phyloP scores from a whole-genome alignment of 2,797 vertebrate genomes.

The Geotrypetes seraphini region DNA sequence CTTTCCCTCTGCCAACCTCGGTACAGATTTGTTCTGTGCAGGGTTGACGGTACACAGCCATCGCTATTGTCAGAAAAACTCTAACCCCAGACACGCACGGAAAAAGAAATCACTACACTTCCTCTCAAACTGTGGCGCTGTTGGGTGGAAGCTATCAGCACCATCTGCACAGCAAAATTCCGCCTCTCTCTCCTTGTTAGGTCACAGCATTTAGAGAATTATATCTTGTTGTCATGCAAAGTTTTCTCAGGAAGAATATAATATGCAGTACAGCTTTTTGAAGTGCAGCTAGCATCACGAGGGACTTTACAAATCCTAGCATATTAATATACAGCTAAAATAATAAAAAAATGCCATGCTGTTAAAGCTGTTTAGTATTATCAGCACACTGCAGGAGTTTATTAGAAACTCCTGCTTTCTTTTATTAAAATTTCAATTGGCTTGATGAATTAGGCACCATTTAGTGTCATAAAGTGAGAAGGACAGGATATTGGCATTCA shows the following conservation, averaged over 20 bases:
- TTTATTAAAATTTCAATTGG: constrained; percentile 79
- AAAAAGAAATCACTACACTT: constrained; percentile 21
- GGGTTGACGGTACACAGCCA: not conserved
- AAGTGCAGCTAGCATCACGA: constrained; percentile 61
- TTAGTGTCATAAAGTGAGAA: constrained; percentile 72
- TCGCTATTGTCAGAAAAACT: constrained; percentile 17
- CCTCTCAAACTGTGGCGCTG: constrained; percentile 16
- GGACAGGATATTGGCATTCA: constrained; percentile 71
- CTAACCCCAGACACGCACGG: not conserved
- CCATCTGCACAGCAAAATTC: not conserved
- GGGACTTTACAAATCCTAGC: constrained; percentile 75
- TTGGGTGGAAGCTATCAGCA: constrained; percentile 3
- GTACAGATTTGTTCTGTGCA: no score
- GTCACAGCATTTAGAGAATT: constrained; percentile 21
- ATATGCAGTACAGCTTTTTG: constrained; percentile 42
- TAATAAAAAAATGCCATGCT: constrained; percentile 74
- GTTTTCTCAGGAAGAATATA: constrained; percentile 48
- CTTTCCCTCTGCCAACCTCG: no score
- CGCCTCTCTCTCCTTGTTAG: not conserved
- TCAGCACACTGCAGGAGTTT: constrained; percentile 68
- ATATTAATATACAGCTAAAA: constrained; percentile 77
- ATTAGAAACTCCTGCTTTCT: constrained; percentile 77
- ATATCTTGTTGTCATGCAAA: constrained; percentile 43
- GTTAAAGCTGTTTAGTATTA: constrained; percentile 72
- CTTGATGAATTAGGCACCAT: constrained; percentile 70